Evolutionary conservation across 1,140 invertebrate genomes (phyloP).

Genomic region (Thaumatotibia leucotreta): DNA sequence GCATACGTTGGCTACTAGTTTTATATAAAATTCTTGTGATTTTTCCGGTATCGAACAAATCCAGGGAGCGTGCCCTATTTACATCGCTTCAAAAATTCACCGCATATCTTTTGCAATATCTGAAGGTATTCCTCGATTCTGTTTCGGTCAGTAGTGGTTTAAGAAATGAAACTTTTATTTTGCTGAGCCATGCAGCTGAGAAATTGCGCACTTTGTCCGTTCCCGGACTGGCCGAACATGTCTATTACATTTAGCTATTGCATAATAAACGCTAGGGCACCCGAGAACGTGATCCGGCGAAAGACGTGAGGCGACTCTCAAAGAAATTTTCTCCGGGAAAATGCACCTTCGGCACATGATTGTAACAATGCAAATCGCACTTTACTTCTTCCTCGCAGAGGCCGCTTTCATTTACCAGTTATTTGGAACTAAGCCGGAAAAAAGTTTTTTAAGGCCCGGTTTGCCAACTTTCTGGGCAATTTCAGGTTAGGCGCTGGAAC

Average conservation of each 20-base stretch:
- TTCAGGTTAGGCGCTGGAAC: slow-evolving; percentile 33
- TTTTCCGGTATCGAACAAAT: too few relatives aligned
- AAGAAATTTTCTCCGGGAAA: slow-evolving; percentile 27
- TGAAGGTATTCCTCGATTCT: not conserved
- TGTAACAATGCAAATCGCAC: slow-evolving; percentile 44
- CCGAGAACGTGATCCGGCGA: slow-evolving; percentile 49
- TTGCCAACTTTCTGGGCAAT: slow-evolving; percentile 52
- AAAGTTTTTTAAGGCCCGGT: slow-evolving; percentile 46
- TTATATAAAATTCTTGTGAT: too few relatives aligned
- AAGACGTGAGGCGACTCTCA: slow-evolving; percentile 44
- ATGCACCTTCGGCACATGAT: slow-evolving; percentile 35
- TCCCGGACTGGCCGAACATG: slow-evolving; percentile 37
- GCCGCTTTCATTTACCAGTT: slow-evolving; percentile 31
- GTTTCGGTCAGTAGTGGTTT: not conserved
- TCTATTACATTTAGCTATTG: slow-evolving; percentile 62
- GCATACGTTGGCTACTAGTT: too few relatives aligned
- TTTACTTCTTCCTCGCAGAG: slow-evolving; percentile 37
- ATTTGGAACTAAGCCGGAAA: slow-evolving; percentile 17
- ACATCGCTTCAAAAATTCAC: not conserved
- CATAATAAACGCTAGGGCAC: slow-evolving; percentile 57
- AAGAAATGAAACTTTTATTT: not conserved
- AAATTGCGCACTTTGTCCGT: slow-evolving; percentile 8
- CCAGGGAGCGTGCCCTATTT: too few relatives aligned
- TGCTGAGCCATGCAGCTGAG: not conserved
- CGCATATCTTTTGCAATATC: not conserved